Evolutionary conservation across 2,888 invertebrate species (phyloP).

Genomic region (Conomelus anceps): DNA sequence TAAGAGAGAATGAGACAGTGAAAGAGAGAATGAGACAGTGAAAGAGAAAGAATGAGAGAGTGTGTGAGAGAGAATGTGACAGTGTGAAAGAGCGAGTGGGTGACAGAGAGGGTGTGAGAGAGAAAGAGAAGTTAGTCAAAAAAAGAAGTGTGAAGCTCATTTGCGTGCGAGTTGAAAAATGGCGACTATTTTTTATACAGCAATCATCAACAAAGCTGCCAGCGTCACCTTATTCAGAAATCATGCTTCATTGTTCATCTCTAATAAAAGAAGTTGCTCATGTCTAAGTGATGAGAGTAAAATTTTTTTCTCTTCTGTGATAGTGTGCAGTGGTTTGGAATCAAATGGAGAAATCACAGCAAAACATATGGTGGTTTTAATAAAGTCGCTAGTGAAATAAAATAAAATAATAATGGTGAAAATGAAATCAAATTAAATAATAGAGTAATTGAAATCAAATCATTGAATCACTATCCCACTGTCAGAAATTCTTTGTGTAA

Average conservation of each 20-base stretch:
- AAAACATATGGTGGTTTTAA: no score
- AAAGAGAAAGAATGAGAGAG: background rate
- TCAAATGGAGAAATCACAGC: no score
- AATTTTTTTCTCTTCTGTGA: background rate
- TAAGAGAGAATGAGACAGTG: background rate
- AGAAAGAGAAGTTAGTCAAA: background rate
- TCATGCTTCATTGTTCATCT: background rate
- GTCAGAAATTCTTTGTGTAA: no score
- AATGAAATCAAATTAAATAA: no score
- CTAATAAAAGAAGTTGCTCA: background rate
- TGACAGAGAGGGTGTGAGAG: background rate
- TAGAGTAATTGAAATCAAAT: no score
- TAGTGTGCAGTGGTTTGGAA: no score
- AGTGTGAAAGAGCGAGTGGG: background rate
- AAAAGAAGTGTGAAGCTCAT: background rate
- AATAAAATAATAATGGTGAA: no score
- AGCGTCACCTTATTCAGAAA: background rate
- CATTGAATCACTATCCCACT: no score
- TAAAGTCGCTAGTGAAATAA: no score
- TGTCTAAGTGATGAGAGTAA: background rate
- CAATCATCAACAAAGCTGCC: background rate
- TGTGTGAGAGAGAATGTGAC: background rate
- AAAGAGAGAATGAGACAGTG: background rate
- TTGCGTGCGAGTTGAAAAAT: background rate
- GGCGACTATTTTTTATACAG: background rate